These are phyloP conservation scores for Myzus persicae DNA, from an alignment of 1,140 invertebrate genomes.

Conservation along the genomic window DNA sequence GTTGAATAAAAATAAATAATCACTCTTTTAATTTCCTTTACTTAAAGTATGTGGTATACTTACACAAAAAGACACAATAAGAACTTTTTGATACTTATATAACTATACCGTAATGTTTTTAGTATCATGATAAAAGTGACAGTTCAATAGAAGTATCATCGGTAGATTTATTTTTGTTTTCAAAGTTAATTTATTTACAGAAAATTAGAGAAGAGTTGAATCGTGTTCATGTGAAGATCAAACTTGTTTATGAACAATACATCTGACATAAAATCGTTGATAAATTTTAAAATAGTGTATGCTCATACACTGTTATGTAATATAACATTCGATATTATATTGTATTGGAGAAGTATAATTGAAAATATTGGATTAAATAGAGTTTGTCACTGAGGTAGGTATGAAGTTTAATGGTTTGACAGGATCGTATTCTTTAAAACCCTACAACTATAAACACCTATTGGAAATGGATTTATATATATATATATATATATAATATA, in stretches of 20 bases:
- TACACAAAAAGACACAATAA: not conserved
- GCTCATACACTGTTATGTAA: not conserved
- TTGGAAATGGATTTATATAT: too few species aligned
- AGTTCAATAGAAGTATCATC: not conserved
- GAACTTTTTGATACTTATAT: not conserved
- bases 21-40: too few species aligned
- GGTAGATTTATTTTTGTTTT: not conserved
- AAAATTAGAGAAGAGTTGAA: not conserved
- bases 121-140: not conserved
- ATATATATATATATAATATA: too few species aligned
- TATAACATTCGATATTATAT: not conserved
- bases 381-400: not conserved
- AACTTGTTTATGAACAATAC: not conserved
- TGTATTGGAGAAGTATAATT: not conserved
- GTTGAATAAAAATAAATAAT: too few species aligned
- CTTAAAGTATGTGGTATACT: too few species aligned
- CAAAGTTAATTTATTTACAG: not conserved
- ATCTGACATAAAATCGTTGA: not conserved
- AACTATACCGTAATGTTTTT: not conserved
- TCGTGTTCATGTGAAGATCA: not conserved
- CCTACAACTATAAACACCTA: not conserved
- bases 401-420: not conserved
- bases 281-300: not conserved
- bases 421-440: not conserved
- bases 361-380: not conserved